phyloP scores from a whole-genome alignment of 2,797 vertebrate genomes.

The Sus cebifrons region DNA sequence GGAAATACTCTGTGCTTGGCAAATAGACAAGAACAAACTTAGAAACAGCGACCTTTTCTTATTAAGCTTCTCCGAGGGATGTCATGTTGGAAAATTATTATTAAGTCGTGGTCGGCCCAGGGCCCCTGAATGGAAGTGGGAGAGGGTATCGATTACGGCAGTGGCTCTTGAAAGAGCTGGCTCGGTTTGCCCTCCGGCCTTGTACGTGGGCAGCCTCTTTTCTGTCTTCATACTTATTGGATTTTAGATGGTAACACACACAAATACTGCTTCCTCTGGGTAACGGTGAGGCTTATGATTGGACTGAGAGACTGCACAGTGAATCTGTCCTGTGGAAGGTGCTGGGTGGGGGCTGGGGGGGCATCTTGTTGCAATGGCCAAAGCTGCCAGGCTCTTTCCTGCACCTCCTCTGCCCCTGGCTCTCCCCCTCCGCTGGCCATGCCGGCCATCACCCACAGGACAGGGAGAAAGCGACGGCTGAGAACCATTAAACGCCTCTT shows the following conservation, averaged over 20 bases:
- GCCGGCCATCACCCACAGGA: accelerated
- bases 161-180: constrained; percentile 66
- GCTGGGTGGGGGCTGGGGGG: background rate
- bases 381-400: background rate
- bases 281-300: constrained; percentile 72
- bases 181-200: constrained; percentile 77
- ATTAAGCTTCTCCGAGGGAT: background rate
- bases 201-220: constrained; percentile 38
- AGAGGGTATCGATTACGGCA: constrained; percentile 62
- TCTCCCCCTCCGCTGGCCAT: accelerated
- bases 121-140: constrained; percentile 2
- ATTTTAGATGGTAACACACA: constrained; percentile 56
- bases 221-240: constrained; percentile 51
- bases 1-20: constrained; percentile 50
- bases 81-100: constrained; percentile 37
- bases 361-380: background rate
- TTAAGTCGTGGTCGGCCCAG: background rate
- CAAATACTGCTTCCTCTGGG: constrained; percentile 67
- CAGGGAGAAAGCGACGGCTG: background rate
- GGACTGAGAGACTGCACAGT: background rate
- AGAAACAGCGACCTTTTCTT: constrained; percentile 40
- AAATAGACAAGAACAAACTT: constrained; percentile 4
- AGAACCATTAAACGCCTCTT: accelerated
- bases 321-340: background rate
- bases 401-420: too few relatives aligned